Evolutionary conservation across 2,888 invertebrate species (phyloP), one percentile per base, ranked within the genome.

Genomic region (Diaprepes abbreviatus): DNA sequence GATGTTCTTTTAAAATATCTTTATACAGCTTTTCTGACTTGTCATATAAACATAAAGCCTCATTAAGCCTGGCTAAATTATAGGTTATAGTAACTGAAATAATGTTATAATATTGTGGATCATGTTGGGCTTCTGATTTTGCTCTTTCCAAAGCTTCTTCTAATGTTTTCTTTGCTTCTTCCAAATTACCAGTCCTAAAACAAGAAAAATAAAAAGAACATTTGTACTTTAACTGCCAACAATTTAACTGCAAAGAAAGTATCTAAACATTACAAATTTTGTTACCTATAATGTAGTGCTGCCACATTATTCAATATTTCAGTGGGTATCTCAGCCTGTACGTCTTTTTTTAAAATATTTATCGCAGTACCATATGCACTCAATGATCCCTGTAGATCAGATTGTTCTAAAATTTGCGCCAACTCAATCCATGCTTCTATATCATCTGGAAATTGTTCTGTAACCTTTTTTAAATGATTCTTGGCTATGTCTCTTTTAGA

Each of bases 391-490:
- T 92, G 86, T 64, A 96, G 87, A 86, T 99, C 98, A 75, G 93
- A 93, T 81, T 97, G 96, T 82, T 99, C 98, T 72, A 98, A 87
- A 82, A 99, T 97, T 86, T 99, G 98, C 0, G 99, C 99, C 74
- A 98, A 85, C 83, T 99, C 98, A 76, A 99, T 98, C 98, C 98
- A 98, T 0, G 98, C 98, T 83, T 99, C 99, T 1, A 98, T 95
- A 83, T 99, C 99, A 77, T 99, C 98, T 0, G 98, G 97, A 83
- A 95, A 96, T 84, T 97, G 95, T 81, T 97, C 97, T 0, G 98
- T 97, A 17, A 94, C 94, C 85, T 98, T 98, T 81, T 95, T 93
- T 58, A 99, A 86, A 84, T 97, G 96, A 77, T 93, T 94, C 82
- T 96, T 93, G 0, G 98, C 98, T 73, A 95, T 94, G 77, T 97